Evolutionary conservation across 2,797 vertebrate genomes (phyloP), one percentile per base, ranked within the genome.

Genomic region (Sebastolobus altivelis): DNA sequence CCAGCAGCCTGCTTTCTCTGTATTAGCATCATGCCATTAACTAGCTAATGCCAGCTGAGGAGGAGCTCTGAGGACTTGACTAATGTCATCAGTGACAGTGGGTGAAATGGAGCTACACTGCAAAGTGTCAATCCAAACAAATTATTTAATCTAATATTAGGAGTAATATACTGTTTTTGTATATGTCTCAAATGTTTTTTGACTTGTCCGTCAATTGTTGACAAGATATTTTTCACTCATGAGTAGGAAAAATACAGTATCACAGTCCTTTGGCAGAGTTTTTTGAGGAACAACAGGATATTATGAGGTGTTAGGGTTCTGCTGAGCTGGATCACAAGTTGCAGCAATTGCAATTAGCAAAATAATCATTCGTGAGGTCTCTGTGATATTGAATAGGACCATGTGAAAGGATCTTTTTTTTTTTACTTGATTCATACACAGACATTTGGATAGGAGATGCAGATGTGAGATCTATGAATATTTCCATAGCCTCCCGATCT

Each of bases 71-170:
- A 29, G 74, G 11, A 22, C 69, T 86, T 77, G 71, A 81, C 33
- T 81, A 80, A 88, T 91, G 80, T 85, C 75, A 79, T 89, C 77
- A n/a, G 25, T 75, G 84, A 83, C 81, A 75, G 77, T 38, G 74
- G 75, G 67, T 75, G 77, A 81, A 83, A 70, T 77, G 35, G 59
- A 86, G 62, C 60, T 71, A 37, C 83, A 37, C 69, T 75, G 72
- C 69, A 76, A 84, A 85, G 83, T 71, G 40, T 65, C 72, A 38
- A 16, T 60, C 37, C 14, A 76, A 70, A 78, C 35, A 80, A 67
- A 56, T 63, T 12, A 67, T 74, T 54, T 20, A 1, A 66, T 88
- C 16, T 77, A 75, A 52, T 56, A 70, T 40, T 29, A 54, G 18
- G 35, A 63, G 14, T 60, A 38, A 37, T 31, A 2, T 35, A 8